A percentile compares a stretch with the other conserved stretches of the same genome.
Conservation (phyloP, 2,113 vertebrate species). For the Datnioides undecimradiatus region DNA sequence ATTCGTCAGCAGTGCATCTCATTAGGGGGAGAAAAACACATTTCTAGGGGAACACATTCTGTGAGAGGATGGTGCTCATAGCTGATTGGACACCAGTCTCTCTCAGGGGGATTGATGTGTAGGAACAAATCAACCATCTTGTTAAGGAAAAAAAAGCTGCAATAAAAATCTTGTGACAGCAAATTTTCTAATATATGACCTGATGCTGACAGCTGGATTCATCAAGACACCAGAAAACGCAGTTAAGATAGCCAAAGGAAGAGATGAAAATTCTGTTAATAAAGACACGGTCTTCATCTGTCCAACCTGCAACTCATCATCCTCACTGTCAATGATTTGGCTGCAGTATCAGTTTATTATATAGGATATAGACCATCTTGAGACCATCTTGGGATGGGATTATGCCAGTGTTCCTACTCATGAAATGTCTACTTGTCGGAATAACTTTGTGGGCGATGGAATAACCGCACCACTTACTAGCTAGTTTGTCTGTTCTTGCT, state of each 20-base stretch:
- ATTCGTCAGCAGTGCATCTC: conserved; percentile 73
- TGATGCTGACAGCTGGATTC: not conserved
- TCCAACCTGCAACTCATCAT: not conserved
- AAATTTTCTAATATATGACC: conserved; percentile 16
- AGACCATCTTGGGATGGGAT: too few relatives aligned
- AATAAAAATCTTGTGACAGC: conserved; percentile 19
- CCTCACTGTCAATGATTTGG: too few relatives aligned
- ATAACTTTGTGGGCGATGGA: too few relatives aligned
- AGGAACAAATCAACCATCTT: conserved; percentile 49
- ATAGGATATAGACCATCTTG: too few relatives aligned
- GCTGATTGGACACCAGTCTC: conserved; percentile 51
- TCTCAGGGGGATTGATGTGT: conserved; percentile 32
- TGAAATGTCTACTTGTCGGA: too few relatives aligned
- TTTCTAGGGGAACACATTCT: conserved; percentile 47
- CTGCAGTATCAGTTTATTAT: too few relatives aligned
- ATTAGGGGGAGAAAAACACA: conserved; percentile 72
- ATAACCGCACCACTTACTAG: too few relatives aligned
- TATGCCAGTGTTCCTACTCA: too few relatives aligned
- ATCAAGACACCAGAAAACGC: not conserved
- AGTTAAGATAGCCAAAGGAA: not conserved
- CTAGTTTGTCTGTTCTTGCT: too few relatives aligned
- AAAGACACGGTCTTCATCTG: not conserved
- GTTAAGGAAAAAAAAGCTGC: not conserved
- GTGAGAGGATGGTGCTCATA: conserved; percentile 21
- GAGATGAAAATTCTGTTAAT: conserved; percentile 2